Base-by-base conservation (phyloP, 1,140 invertebrate species). In the Drosophila dunni region DNA sequence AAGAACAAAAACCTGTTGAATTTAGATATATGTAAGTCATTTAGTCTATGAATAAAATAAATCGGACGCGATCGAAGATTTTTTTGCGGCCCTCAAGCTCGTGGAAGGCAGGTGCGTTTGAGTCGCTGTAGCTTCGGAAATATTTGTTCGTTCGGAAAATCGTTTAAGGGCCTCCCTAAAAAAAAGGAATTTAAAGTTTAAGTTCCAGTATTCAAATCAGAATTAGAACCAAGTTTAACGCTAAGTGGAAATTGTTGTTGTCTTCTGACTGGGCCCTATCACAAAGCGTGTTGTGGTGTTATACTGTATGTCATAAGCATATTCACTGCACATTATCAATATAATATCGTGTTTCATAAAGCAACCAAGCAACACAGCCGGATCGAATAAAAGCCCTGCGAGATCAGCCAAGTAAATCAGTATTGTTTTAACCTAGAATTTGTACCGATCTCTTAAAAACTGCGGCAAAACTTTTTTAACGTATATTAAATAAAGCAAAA, bases 341-440 rank as follows among this genome's bases (percentile, higher is more conserved):
- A 20, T 20, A 53, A 20, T 56, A 50, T 62, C 17, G 42, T 54
- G 24, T 36, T 15, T 54, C 50, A 29, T 74, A 44, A 54, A 45
- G 60, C 58, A 58, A 38, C 53, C 69, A 77, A 79, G 63, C 77
- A 64, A 44, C 69, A 61, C 70, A 53, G 80, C 48, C 83, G 66
- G 63, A 86, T 56, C 72, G 80, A 72, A 91, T 91, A 91, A 89
- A 91, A 91, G 83, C 88, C 51, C 80, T 70, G 79, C 72, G 71
- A 84, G 72, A 81, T 81, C 83, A 40, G 63, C 61, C 57, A 88
- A 77, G 78, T 84, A 88, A 90, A 84, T 91, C 88, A 91, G 88
- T 91, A 71, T 89, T 76, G 70, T 50, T 81, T 73, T 61, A 69
- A 44, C 33, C n/a, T 66, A 91, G 83, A 90, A 90, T 75, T 82